phyloP scores from a whole-genome alignment of 2,797 vertebrate genomes.

The Denticeps clupeoides region DNA sequence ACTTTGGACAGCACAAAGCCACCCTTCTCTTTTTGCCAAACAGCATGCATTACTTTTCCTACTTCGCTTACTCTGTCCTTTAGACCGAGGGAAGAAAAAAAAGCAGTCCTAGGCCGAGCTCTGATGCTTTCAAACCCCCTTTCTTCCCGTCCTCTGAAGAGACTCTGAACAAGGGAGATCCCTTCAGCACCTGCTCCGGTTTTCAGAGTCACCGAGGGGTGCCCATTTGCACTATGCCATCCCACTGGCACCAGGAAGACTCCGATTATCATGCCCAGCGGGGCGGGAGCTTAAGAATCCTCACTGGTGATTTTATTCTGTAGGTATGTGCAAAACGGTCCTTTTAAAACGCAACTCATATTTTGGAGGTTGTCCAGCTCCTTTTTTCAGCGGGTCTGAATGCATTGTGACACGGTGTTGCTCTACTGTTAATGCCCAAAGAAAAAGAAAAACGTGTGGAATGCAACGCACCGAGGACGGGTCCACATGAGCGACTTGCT shows the following conservation, averaged over 20 bases:
- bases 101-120: constrained; percentile 24
- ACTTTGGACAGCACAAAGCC: constrained; percentile 32
- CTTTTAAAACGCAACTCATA: constrained; percentile 28
- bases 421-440: constrained; percentile 11
- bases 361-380: constrained; percentile 29
- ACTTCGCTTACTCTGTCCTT: constrained; percentile 10
- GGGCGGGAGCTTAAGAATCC: constrained; percentile 45
- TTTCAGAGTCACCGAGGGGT: constrained; percentile 42
- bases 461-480: constrained; percentile 10
- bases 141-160: constrained; percentile 12
- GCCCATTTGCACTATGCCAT: constrained; percentile 48
- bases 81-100: constrained; percentile 8
- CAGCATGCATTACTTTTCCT: constrained; percentile 29
- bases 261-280: constrained; percentile 44
- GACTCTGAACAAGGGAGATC: constrained; percentile 27
- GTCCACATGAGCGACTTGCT: constrained; percentile 12
- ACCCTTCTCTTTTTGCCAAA: constrained; percentile 27
- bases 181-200: constrained; percentile 44
- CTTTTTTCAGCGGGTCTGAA: constrained; percentile 22
- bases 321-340: constrained; percentile 42
- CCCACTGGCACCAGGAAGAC: constrained; percentile 44
- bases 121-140: constrained; percentile 28
- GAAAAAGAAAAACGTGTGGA: constrained; percentile 21
- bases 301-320: constrained; percentile 42
- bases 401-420: constrained; percentile 33